Evolutionary conservation across 1,140 invertebrate species (phyloP).

Genomic region (Odontomachus brunneus): DNA sequence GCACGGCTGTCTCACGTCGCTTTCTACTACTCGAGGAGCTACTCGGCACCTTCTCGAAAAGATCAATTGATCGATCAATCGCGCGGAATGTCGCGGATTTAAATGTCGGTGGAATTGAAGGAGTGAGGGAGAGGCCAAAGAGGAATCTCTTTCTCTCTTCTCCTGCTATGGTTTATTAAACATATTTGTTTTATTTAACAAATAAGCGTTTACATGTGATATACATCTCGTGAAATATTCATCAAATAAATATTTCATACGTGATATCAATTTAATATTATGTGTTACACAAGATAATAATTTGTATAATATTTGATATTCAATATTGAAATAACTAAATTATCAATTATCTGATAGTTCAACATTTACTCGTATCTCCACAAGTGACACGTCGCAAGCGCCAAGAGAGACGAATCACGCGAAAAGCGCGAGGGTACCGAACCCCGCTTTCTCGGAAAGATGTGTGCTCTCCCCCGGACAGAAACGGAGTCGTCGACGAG

Average conservation of each 20-base stretch:
- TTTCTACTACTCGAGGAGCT: conserved; percentile 14
- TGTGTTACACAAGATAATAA: too few relatives aligned
- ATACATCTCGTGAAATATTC: too few relatives aligned
- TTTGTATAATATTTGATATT: too few relatives aligned
- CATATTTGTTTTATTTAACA: too few relatives aligned
- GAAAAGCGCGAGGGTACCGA: not conserved
- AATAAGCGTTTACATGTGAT: too few relatives aligned
- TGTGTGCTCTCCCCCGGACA: not conserved
- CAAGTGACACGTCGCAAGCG: not conserved
- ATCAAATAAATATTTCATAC: too few relatives aligned
- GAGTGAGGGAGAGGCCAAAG: not conserved
- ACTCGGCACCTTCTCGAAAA: conserved; percentile 23
- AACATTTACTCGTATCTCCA: too few relatives aligned
- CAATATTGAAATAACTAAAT: too few relatives aligned
- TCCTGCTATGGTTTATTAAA: too few relatives aligned
- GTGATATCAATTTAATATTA: too few relatives aligned
- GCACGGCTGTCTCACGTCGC: conserved; percentile 4
- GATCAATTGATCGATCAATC: conserved; percentile 4
- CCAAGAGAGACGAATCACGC: not conserved
- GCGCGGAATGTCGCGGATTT: conserved; percentile 17
- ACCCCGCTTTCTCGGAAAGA: not conserved
- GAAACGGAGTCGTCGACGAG: conserved; percentile 18
- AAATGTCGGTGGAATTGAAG: not conserved
- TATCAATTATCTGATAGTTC: too few relatives aligned
- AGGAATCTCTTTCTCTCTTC: too few relatives aligned